phyloP scores from a whole-genome alignment of 2,113 vertebrate genomes.

The Abramis brama region DNA sequence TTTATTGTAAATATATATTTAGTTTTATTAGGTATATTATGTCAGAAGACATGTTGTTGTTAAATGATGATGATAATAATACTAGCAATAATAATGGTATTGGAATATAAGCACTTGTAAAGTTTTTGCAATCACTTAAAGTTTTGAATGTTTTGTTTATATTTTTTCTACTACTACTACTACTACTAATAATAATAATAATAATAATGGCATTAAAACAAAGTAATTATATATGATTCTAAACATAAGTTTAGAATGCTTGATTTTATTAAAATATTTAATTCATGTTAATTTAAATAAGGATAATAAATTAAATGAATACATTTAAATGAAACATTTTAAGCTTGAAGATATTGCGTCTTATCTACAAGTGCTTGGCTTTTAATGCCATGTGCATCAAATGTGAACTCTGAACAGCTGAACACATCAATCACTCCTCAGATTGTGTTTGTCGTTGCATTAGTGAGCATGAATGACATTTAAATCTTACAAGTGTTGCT shows the following conservation, averaged over 20 bases:
- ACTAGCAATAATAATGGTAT: background rate
- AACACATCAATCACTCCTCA: slow-evolving; percentile 72
- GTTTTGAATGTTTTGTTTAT: background rate
- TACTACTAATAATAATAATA: too few species aligned
- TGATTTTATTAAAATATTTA: background rate
- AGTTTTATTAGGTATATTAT: too few species aligned
- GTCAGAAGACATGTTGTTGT: background rate
- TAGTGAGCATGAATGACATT: slow-evolving; percentile 80
- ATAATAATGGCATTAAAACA: background rate
- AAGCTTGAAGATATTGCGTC: slow-evolving; percentile 52
- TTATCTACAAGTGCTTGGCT: slow-evolving; percentile 73
- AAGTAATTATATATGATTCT: background rate
- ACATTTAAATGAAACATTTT: background rate
- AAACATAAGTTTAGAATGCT: background rate
- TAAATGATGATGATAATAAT: background rate
- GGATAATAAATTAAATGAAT: background rate
- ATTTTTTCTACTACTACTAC: background rate
- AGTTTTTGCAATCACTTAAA: background rate
- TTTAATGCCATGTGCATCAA: slow-evolving; percentile 79
- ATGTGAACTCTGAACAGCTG: slow-evolving; percentile 75
- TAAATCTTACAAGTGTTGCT: slow-evolving; percentile 74
- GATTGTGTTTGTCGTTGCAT: slow-evolving; percentile 77
- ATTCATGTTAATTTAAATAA: background rate
- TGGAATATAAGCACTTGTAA: too few species aligned
- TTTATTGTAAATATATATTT: background rate